Evolutionary conservation across 2,797 vertebrate genomes (phyloP).

Genomic region (Vireo griseus): DNA sequence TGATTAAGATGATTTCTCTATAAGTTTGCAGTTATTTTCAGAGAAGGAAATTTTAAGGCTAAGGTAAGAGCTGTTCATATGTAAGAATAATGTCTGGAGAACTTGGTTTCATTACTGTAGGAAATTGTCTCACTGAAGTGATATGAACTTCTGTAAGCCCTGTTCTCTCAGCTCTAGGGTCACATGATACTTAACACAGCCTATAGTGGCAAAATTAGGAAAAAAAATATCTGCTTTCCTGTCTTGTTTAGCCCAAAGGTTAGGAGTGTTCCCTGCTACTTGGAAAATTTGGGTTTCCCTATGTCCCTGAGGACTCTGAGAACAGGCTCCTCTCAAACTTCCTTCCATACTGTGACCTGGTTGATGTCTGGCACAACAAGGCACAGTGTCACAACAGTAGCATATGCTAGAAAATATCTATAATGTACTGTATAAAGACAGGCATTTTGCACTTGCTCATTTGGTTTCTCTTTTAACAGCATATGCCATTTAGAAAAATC

Average conservation of each 20-base stretch:
- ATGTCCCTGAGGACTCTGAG: accelerated
- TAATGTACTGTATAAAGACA: background rate
- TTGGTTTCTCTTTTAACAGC: conserved; percentile 2
- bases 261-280: background rate
- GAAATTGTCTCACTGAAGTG: background rate
- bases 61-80: background rate
- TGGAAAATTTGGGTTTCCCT: background rate
- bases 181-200: background rate
- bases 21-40: background rate
- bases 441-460: conserved; percentile 13
- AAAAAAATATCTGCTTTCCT: background rate
- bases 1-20: background rate
- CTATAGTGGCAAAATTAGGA: background rate
- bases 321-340: background rate
- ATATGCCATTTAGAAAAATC: conserved; percentile 15
- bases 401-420: conserved; percentile 8
- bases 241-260: background rate
- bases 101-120: accelerated
- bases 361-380: conserved; percentile 12
- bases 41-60: background rate
- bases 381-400: background rate
- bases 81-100: background rate
- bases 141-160: background rate
- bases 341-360: background rate
- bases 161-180: background rate